Conservation (phyloP, 2,113 vertebrate genomes). For the Ictalurus punctatus region DNA sequence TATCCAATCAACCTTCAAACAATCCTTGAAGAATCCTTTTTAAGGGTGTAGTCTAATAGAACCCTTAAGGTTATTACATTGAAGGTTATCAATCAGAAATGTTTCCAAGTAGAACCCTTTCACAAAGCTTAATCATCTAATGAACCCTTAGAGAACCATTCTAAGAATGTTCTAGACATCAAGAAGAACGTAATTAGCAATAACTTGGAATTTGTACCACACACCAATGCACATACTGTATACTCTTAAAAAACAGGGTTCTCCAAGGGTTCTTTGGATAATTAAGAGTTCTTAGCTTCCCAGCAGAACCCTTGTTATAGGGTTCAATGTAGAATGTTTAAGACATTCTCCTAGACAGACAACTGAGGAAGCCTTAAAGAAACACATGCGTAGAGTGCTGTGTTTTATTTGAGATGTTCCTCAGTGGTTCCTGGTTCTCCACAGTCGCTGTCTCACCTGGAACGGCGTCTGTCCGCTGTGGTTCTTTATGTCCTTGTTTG, state of each 20-base stretch:
- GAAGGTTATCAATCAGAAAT: background rate
- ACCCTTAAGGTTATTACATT: background rate
- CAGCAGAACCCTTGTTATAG: background rate
- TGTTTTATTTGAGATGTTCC: background rate
- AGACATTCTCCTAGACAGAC: background rate
- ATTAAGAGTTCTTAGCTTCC: background rate
- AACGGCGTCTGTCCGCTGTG: conserved; percentile 88
- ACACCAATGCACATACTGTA: background rate
- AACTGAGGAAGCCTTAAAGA: background rate
- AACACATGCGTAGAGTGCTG: background rate
- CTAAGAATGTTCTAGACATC: background rate
- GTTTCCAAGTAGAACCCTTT: background rate
- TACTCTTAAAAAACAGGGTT: background rate
- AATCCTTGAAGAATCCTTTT: background rate
- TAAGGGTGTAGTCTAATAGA: background rate
- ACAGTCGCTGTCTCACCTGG: conserved; percentile 73
- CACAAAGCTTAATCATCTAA: background rate
- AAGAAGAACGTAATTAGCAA: background rate
- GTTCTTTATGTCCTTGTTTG: conserved; percentile 87
- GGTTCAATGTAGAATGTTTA: background rate
- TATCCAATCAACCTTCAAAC: background rate
- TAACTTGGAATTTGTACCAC: background rate
- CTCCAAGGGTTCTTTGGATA: background rate
- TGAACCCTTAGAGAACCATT: background rate
- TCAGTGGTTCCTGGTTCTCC: background rate